phyloP scores from a whole-genome alignment of 2,797 vertebrate species.

The Rhynchotus rufescens region DNA sequence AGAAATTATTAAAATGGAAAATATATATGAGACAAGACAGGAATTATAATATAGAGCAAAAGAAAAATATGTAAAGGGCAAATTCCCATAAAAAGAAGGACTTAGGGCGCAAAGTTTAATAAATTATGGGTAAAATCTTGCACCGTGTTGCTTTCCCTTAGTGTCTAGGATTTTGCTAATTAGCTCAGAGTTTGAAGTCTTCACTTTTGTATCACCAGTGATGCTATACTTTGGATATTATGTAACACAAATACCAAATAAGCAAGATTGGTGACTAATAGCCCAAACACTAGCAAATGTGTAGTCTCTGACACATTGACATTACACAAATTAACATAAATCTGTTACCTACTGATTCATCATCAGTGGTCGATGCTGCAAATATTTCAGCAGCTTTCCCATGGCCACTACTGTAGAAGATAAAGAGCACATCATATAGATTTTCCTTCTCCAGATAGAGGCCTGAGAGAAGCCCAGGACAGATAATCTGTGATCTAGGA shows the following conservation, averaged over 20 bases:
- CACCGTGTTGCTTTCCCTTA: not conserved
- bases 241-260: not conserved
- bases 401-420: slow-evolving; percentile 2
- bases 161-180: not conserved
- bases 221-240: not conserved
- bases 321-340: not conserved
- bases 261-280: not conserved
- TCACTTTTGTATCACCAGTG: not conserved
- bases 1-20: not conserved
- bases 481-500: slow-evolving; percentile 29
- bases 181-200: not conserved
- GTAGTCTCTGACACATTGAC: slow-evolving; percentile 1
- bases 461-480: not conserved
- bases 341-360: slow-evolving; percentile 29
- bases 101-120: not conserved
- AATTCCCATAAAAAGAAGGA: not conserved
- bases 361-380: slow-evolving; percentile 12
- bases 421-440: slow-evolving; percentile 40
- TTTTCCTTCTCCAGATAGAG: slow-evolving; percentile 37
- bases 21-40: not conserved
- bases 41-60: not conserved
- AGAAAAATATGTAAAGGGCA: not conserved
- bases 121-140: not conserved
- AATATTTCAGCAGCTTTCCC: slow-evolving; percentile 26
- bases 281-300: not conserved